A percentile compares a stretch with the other conserved stretches of the same genome.
Conservation (phyloP, 2,888 invertebrate genomes). For the Orchesellides sinensis region DNA sequence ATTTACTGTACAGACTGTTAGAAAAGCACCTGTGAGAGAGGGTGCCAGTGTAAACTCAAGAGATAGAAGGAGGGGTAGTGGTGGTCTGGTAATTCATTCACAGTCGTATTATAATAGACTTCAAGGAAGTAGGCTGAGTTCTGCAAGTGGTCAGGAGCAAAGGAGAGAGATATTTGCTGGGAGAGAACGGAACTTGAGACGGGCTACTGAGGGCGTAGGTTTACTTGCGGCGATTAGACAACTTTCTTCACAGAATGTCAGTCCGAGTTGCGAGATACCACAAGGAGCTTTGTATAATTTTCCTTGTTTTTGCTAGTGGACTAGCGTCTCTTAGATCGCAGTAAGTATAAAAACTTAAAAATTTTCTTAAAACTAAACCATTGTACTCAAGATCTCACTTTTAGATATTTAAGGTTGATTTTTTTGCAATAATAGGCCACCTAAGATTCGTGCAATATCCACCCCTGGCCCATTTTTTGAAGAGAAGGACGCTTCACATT, state of each 20-base stretch:
- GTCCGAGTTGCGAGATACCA: conserved; percentile 67
- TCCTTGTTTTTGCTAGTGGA: conserved; percentile 71
- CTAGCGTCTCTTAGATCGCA: conserved; percentile 66
- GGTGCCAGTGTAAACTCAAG: neutral
- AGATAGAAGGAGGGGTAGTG: neutral
- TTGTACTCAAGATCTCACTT: too few relatives aligned
- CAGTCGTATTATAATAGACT: conserved; percentile 4
- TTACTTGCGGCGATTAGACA: conserved; percentile 48
- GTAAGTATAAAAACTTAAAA: conserved; percentile 52
- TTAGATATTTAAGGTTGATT: neutral
- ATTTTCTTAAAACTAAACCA: too few relatives aligned
- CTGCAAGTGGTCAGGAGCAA: neutral
- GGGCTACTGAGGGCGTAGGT: neutral
- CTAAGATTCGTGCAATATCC: conserved; percentile 69
- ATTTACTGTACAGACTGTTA: neutral
- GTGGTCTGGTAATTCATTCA: conserved; percentile 1
- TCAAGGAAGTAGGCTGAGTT: conserved; percentile 1
- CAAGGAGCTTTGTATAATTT: conserved; percentile 71
- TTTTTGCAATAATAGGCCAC: conserved; percentile 53
- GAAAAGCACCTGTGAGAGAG: neutral
- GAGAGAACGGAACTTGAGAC: neutral
- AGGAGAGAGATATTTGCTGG: conserved; percentile 1
- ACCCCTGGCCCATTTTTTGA: conserved; percentile 72
- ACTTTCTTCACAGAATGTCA: conserved; percentile 63
- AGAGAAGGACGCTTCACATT: conserved; percentile 37